Conservation (phyloP, 2,113 vertebrate genomes). For the Tamias sibiricus region DNA sequence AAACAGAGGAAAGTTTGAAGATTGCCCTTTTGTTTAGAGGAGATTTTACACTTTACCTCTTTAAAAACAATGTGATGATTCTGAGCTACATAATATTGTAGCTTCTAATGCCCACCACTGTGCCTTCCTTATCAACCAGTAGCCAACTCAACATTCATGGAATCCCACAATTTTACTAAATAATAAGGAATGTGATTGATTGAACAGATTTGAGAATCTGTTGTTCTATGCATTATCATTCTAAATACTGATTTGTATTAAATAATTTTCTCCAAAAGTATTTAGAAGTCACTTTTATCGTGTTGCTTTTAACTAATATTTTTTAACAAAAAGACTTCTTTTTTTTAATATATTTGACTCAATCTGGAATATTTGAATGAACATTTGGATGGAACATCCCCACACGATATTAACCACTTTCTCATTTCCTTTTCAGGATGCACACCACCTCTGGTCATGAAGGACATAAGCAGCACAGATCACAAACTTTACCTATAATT, state of each 20-base stretch:
- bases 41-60: not conserved
- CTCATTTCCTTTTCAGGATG: slow-evolving; percentile 89
- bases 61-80: not conserved
- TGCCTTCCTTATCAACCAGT: not conserved
- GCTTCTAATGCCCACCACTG: not conserved
- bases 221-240: not conserved
- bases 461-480: slow-evolving; percentile 95
- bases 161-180: not conserved
- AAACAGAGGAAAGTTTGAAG: too few species aligned
- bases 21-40: too few species aligned
- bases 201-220: not conserved
- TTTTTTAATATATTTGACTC: not conserved
- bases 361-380: not conserved
- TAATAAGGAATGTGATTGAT: slow-evolving; percentile 14
- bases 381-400: not conserved
- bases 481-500: slow-evolving; percentile 98
- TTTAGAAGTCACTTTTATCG: not conserved
- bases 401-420: not conserved
- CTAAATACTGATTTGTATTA: slow-evolving; percentile 35
- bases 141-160: not conserved
- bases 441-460: slow-evolving; percentile 92
- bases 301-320: not conserved
- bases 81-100: not conserved
- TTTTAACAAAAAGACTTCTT: not conserved
- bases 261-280: not conserved